Base-by-base conservation (phyloP, 2,888 invertebrate genomes). In the Rhagophthalmus giganteus region DNA sequence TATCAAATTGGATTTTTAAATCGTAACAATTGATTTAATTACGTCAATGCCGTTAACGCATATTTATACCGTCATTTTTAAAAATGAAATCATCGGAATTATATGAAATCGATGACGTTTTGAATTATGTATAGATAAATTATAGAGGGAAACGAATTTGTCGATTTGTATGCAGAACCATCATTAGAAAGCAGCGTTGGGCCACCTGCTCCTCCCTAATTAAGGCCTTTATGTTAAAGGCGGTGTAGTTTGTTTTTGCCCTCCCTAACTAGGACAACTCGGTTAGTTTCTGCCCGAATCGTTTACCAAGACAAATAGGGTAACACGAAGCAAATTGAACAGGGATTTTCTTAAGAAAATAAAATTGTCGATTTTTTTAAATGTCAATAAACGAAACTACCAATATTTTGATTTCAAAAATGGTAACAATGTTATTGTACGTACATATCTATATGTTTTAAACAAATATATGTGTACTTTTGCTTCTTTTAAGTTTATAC, bases 241-340 rank as follows among this genome's bases (percentile, higher is more conserved):
- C 44, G 49, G 40, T 54, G 38, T 53, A 53, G 53, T 53, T 53
- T 48, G 53, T 53, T 53, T 53, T 54, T 54, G 38, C 40, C 30
- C 42, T 40, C 40, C 44, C 44, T 44, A 53, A 53, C 48, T 48
- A 48, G 53, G 34, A 31, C 54, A 49, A 39, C 44, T 34, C 42
- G 15, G 25, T 28, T 39, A 24, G 42, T 48, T 52, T 2, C 16
- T 28, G 24, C 32, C 32, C 16, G 28, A 53, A 48, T 15, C 33
- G 31, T 37, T 42, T 42, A 45, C 39, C 26, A 35, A 48, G 32
- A 48, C 33, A 44, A 53, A 38, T 41, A 45, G 30, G 9, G 13
- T 12, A 20, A 24, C 30, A 40, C 31, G 15, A 47, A 27, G 39
- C 20, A 33, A 47, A 47, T 32, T 33, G 31, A 30, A 13, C 10